Conservation (phyloP, 2,888 invertebrate genomes). For the Chydorus sphaericus region DNA sequence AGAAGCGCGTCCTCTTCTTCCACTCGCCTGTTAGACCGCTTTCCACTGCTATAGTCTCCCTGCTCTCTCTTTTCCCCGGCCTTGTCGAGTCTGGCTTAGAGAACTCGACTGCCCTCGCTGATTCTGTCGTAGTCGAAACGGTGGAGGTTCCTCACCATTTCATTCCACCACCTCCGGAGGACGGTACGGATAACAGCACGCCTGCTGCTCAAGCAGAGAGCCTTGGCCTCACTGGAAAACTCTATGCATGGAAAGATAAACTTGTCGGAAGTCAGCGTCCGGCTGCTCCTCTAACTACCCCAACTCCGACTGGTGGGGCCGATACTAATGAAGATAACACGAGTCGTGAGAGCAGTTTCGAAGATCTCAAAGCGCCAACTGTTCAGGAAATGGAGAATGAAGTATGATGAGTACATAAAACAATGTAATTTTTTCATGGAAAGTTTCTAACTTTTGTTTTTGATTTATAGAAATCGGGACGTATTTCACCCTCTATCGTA, state of each 20-base stretch:
- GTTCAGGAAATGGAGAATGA: conserved; percentile 1
- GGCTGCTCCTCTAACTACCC: neutral
- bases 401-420: neutral
- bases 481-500: conserved; percentile 9
- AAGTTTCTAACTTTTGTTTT: neutral
- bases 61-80: conserved; percentile 79
- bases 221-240: neutral
- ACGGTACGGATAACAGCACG: neutral
- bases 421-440: neutral
- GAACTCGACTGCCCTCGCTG: conserved; percentile 28
- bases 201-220: neutral
- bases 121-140: neutral
- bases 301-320: neutral
- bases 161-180: neutral
- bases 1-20: conserved; percentile 77
- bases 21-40: conserved; percentile 82
- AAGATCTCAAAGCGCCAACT: conserved; percentile 1
- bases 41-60: conserved; percentile 69
- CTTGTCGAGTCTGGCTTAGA: conserved; percentile 71
- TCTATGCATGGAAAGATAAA: conserved; percentile 1
- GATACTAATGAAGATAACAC: neutral
- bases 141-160: conserved; percentile 5
- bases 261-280: neutral
- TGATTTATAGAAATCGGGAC: neutral
- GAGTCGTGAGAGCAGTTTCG: neutral